A percentile compares a stretch with the other conserved stretches of the same genome.
Conservation (phyloP, 1,140 invertebrate genomes). For the Megathymus violae region DNA sequence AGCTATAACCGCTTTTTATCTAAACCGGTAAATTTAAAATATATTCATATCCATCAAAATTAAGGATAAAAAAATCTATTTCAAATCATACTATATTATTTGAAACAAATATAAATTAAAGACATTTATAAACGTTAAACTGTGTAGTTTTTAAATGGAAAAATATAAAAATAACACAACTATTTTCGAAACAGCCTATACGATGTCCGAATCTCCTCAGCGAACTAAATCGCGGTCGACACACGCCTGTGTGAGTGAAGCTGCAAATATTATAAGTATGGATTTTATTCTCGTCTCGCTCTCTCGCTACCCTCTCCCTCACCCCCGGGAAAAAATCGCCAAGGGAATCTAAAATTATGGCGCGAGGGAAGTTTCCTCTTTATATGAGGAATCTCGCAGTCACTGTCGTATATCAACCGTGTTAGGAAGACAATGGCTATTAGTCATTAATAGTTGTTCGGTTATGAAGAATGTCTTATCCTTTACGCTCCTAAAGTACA, state of each 20-base stretch:
- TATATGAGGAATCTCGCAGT: constrained; percentile 64
- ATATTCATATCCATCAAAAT: too few relatives aligned
- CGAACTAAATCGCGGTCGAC: constrained; percentile 66
- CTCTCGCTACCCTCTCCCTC: constrained; percentile 56
- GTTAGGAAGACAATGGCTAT: constrained; percentile 21
- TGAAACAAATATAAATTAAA: too few relatives aligned
- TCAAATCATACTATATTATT: too few relatives aligned
- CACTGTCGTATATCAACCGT: constrained; percentile 38
- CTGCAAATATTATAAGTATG: constrained; percentile 83
- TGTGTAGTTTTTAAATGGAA: neutral
- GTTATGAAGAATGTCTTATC: neutral
- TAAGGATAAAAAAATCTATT: too few relatives aligned
- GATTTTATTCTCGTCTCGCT: constrained; percentile 75
- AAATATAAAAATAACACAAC: constrained; percentile 2
- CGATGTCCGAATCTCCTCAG: constrained; percentile 68
- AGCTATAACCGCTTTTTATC: too few relatives aligned
- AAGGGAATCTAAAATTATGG: constrained; percentile 78
- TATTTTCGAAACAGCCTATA: constrained; percentile 51
- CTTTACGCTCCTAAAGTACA: neutral
- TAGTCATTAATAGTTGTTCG: constrained; percentile 22
- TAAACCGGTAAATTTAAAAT: too few relatives aligned
- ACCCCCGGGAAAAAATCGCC: constrained; percentile 71
- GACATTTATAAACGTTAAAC: too few relatives aligned
- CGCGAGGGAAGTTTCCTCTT: constrained; percentile 55
- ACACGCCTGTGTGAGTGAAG: constrained; percentile 65